Evolutionary conservation across 2,113 vertebrate species (phyloP), one percentile per base, ranked within the genome.

Genomic region (Brachypteracias leptosomus): DNA sequence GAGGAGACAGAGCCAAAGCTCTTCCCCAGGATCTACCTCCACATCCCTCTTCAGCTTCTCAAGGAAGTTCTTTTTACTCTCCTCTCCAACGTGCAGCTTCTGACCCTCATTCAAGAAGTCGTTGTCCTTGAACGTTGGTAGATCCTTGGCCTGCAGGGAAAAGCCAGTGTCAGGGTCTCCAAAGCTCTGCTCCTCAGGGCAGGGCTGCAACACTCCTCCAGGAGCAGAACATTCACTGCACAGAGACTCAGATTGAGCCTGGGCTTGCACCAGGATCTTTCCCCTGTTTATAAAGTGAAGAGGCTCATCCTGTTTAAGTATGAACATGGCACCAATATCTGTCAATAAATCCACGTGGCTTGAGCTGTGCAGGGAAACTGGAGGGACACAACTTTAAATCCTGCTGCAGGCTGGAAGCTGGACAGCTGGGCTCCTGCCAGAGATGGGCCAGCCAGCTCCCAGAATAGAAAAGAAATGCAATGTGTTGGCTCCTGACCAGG

Each of bases 101-200:
- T 99, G 99, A 29, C 99, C 99, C 97, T 99, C 99, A 5, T 99
- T 99, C 95, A 99, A 97, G 97, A 99, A 99, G 97, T 99, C 99
- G 3, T 99, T 99, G 97, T 99, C 99, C 98, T 99, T 99, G 88
- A 99, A 99, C 0, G 99, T 99, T 14, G 99, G 99, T n/a, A 99
- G 98, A 68, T 99, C 99, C 98, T 99, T 99, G 78, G 99, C 99
- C 99, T 99, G 90, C 15, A 85, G 96, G 7, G 65, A 55, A 49
- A 90, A 94, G n/a, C 55, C 55, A 13, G 29, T 0, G 49, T 97
- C 28, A 93, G 31, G 66, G 6, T 24, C 7, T 35, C 40, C 63
- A 49, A 36, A 40, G 1, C 25, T 17, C 44, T 4, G 1, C 36
- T 15, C 6, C 33, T 6, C 7, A 3, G 24, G 38, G 15, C 10